phyloP scores from a whole-genome alignment of 2,888 invertebrate genomes.

The Campopleginae sp. region DNA sequence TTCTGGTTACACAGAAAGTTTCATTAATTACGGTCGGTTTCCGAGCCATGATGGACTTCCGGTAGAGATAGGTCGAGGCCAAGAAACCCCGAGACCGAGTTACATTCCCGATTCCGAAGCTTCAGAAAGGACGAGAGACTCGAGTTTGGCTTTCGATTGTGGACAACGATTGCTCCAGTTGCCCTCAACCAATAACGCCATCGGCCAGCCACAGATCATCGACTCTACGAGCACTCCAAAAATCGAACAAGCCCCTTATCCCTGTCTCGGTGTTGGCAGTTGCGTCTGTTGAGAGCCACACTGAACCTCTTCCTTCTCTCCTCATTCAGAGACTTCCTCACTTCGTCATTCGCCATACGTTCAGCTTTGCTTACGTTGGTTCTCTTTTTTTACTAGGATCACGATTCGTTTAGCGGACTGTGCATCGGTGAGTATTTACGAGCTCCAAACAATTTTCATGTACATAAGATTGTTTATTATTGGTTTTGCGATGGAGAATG shows the following conservation, averaged over 20 bases:
- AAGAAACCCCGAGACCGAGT: constrained; percentile 72
- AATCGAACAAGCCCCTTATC: constrained; percentile 79
- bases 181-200: constrained; percentile 31
- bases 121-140: constrained; percentile 72
- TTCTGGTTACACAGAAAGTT: constrained; percentile 78
- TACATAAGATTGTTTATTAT: constrained; percentile 20
- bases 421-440: neutral
- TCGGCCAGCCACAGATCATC: constrained; percentile 72
- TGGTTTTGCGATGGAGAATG: neutral
- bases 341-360: neutral
- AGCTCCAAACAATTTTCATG: neutral
- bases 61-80: constrained; percentile 73
- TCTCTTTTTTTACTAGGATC: neutral
- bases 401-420: neutral
- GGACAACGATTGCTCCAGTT: constrained; percentile 61
- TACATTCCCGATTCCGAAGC: constrained; percentile 72
- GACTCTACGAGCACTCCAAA: constrained; percentile 74
- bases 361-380: neutral
- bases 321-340: neutral
- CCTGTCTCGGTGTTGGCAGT: constrained; percentile 80
- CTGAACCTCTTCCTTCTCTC: constrained; percentile 23
- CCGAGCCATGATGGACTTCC: constrained; percentile 75
- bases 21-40: constrained; percentile 80
- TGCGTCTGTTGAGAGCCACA: constrained; percentile 78
- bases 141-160: constrained; percentile 60